A percentile compares a stretch with the other conserved stretches of the same genome.
Evolutionary conservation across 2,888 invertebrate genomes (phyloP).

Genomic region (Gari tellinella): DNA sequence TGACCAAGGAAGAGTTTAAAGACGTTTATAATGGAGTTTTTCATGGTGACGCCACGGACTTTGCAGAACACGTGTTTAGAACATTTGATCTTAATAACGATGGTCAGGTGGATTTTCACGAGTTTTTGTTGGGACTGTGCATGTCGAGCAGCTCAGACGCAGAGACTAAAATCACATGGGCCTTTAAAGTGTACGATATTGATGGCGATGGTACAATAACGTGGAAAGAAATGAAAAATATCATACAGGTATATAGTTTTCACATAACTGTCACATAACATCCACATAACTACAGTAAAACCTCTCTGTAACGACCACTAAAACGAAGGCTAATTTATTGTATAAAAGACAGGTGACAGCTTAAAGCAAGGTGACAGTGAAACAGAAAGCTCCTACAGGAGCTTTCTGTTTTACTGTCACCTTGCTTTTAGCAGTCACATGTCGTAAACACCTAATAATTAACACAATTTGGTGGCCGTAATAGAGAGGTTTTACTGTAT

Average conservation of each 20-base stretch:
- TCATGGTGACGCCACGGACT: constrained; percentile 57
- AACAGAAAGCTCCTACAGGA: too few species aligned
- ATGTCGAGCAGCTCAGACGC: constrained; percentile 54
- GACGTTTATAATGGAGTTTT: constrained; percentile 58
- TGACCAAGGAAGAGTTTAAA: constrained; percentile 58
- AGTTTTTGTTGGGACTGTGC: constrained; percentile 63
- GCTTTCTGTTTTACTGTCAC: too few species aligned
- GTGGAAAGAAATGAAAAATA: constrained; percentile 62
- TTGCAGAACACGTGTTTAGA: constrained; percentile 65
- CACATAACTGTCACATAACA: too few species aligned
- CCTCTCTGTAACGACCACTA: too few species aligned
- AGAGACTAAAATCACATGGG: constrained; percentile 64
- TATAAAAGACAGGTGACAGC: too few species aligned
- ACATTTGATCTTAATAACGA: constrained; percentile 63
- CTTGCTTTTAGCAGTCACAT: too few species aligned
- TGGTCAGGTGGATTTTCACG: constrained; percentile 61
- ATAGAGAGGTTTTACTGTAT: too few species aligned
- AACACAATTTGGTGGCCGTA: too few species aligned
- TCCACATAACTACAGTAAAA: too few species aligned
- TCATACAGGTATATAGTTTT: constrained; percentile 46
- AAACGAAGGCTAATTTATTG: too few species aligned
- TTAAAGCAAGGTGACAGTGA: too few species aligned
- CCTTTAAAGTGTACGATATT: constrained; percentile 67
- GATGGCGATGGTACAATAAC: constrained; percentile 64
- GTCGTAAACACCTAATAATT: too few species aligned